Base-by-base conservation (phyloP, 2,113 vertebrate genomes). In the Seriola rivoliana region DNA sequence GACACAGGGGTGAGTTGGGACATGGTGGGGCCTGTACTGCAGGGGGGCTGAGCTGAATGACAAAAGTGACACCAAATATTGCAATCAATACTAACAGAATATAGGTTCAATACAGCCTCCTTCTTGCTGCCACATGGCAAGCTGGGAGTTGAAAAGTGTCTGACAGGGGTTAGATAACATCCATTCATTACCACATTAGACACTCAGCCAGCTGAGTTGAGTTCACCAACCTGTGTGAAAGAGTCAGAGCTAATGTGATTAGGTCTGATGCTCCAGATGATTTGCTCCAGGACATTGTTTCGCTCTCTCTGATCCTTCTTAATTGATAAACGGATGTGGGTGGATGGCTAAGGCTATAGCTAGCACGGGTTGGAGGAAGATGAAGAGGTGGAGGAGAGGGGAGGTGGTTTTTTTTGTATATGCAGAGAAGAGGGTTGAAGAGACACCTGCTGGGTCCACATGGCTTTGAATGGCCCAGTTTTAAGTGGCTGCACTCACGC, bases 371-470 rank as follows among this genome's bases (percentile, higher is more conserved):
- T 13, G 60, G 71, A 74, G 46, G 89, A 71, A 40, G 76, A 87
- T 55, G 62, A 71, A 64, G 78, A 77, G n/a, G 66, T 3, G 57
- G 54, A 66, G 54, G 71, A 29, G 29, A 74, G 79, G 50, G 59
- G 76, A 67, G 70, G 52, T 36, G 25, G 25, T 19, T 84, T 29
- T 19, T 84, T 29, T 19, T 82, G 79, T 74, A 29, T 42, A 48
- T 14, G 5, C 44, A 57, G 60, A 68, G 68, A 64, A 71, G 38
- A 63, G 50, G 38, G 40, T 16, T 36, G 66, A 73, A 71, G 46
- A 75, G 80, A 77, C 92, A 93, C 92, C 93, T 94, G 91, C 91
- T 90, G 91, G 63, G 88, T 70, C 81, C 92, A 92, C 89, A 91
- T 92, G 92, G 85, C 84, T 90, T 57, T 90, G 78, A 93, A 88